phyloP scores from a whole-genome alignment of 30 jellyfish, hydroid and myxozoan species.

The Aurelia sp. region DNA sequence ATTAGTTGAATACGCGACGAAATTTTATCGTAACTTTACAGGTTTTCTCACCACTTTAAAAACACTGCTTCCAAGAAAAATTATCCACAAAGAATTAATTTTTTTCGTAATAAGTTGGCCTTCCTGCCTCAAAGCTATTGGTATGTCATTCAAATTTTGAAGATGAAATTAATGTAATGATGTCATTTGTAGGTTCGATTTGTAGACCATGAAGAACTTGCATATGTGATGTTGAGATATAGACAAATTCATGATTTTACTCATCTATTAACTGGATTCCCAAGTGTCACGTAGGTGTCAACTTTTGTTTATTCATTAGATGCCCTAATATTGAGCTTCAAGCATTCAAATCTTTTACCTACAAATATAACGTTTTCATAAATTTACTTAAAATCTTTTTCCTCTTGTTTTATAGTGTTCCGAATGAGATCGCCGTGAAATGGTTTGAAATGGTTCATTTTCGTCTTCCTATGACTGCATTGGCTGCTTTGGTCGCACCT shows the following conservation, averaged over 20 bases:
- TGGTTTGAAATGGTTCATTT: constrained; percentile 97
- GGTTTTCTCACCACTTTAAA: too few relatives aligned
- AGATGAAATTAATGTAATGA: background rate
- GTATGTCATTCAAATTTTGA: background rate
- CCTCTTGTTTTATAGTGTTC: constrained; percentile 57
- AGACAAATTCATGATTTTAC: constrained; percentile 95
- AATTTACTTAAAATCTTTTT: background rate
- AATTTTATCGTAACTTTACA: too few relatives aligned
- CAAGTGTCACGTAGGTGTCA: constrained; percentile 74
- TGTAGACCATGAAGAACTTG: constrained; percentile 93
- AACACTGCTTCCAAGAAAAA: too few relatives aligned
- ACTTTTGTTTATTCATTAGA: too few relatives aligned
- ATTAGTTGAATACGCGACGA: too few relatives aligned
- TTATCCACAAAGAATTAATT: too few relatives aligned
- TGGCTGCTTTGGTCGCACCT: constrained; percentile 93
- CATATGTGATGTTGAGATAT: constrained; percentile 94
- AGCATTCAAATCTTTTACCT: too few relatives aligned
- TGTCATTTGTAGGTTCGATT: constrained; percentile 69
- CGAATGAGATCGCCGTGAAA: constrained; percentile 94
- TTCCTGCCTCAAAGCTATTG: too few relatives aligned
- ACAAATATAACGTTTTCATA: too few relatives aligned
- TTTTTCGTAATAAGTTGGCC: too few relatives aligned
- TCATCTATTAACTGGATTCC: constrained; percentile 84
- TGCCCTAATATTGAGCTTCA: too few relatives aligned
- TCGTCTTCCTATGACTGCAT: constrained; percentile 88